phyloP scores from a whole-genome alignment of 2,113 vertebrate genomes.

The Galeopterus variegatus region DNA sequence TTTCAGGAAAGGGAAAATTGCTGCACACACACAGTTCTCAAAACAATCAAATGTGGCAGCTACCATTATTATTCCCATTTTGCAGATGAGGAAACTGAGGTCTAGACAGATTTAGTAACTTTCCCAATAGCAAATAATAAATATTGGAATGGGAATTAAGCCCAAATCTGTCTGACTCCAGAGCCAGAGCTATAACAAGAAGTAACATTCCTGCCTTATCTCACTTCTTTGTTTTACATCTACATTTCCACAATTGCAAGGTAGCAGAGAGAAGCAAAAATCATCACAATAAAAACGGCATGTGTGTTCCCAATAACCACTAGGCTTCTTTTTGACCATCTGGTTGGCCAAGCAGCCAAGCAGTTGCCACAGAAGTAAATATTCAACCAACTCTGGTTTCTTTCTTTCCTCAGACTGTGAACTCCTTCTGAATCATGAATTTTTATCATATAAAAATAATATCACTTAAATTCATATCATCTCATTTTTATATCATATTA shows the following conservation, averaged over 20 bases:
- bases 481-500: too few species aligned
- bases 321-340: not conserved
- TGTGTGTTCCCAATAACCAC: not conserved
- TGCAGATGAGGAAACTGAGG: conserved; percentile 1
- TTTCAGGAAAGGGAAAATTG: not conserved
- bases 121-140: not conserved
- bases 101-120: not conserved
- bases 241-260: not conserved
- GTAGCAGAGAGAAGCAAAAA: conserved; percentile 16
- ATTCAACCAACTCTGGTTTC: not conserved
- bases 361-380: not conserved
- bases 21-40: not conserved
- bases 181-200: not conserved
- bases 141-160: not conserved
- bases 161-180: not conserved
- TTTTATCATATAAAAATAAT: too few species aligned
- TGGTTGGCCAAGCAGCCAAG: not conserved
- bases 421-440: not conserved
- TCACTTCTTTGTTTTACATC: not conserved
- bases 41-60: not conserved
- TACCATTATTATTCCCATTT: not conserved
- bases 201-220: not conserved
- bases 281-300: not conserved
- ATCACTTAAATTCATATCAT: too few species aligned
- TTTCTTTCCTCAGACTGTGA: conserved; percentile 19